Evolutionary conservation across 2,888 invertebrate genomes (phyloP).

Genomic region (Clanis bilineata): DNA sequence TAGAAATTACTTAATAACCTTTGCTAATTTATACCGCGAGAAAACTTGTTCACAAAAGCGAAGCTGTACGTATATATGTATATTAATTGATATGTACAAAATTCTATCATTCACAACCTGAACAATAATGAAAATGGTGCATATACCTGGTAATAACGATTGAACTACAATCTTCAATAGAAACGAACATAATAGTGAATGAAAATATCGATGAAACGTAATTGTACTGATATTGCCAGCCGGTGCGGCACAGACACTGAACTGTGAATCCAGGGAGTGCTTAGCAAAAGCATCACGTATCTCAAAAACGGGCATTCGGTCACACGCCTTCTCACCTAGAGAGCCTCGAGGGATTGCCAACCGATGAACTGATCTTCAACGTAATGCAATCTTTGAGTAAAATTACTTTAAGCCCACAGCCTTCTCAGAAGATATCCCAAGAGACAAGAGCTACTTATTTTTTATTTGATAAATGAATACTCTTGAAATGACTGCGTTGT

Average conservation of each 20-base stretch:
- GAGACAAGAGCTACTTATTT: constrained; percentile 8
- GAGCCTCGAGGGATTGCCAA: constrained; percentile 39
- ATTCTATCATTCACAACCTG: too few relatives aligned
- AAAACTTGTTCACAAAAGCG: too few relatives aligned
- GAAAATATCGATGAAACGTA: constrained; percentile 11
- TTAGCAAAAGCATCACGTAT: constrained; percentile 63
- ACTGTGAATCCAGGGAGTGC: constrained; percentile 41
- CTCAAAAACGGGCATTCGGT: constrained; percentile 54
- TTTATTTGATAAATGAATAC: constrained; percentile 10
- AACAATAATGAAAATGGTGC: too few relatives aligned
- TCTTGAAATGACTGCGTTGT: not conserved
- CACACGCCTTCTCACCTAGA: constrained; percentile 52
- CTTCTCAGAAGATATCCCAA: not conserved
- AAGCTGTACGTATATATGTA: too few relatives aligned
- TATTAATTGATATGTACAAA: too few relatives aligned
- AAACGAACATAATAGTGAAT: constrained; percentile 18
- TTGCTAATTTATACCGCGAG: too few relatives aligned
- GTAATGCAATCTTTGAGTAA: constrained; percentile 5
- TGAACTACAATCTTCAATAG: not conserved
- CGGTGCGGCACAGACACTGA: constrained; percentile 18
- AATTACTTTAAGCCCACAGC: constrained; percentile 1
- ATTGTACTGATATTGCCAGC: constrained; percentile 13
- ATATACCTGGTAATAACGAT: not conserved
- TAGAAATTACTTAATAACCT: too few relatives aligned
- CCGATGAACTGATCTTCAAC: constrained; percentile 9